Evolutionary conservation across 2,113 vertebrate species (phyloP), one percentile per base, ranked within the genome.

Genomic region (Seriola aureovittata): DNA sequence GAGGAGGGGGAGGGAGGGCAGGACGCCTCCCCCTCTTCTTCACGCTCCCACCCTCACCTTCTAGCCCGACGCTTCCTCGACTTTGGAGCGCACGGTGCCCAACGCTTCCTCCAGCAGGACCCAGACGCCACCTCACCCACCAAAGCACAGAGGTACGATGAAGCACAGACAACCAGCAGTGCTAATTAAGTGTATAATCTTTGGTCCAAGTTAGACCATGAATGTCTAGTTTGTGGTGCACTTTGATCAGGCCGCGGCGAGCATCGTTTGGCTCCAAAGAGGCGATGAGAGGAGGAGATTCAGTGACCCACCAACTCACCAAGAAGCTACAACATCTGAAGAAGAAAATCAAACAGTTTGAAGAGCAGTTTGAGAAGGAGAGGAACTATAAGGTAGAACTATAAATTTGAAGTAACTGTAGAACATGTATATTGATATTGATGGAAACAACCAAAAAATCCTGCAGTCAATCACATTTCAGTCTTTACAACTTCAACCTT

Each of bases 261-360:
- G 96, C 97, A 71, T 98, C 97, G 0, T 97, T 97, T 84, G 96
- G 95, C 92, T 97, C 96, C 85, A 99, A 97, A 95, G 98, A 99
- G 92, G 95, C 97, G n/a, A 94, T 95, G 94, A 96, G 94, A 93
- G 97, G 96, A 91, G 97, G 97, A 52, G 96, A 94, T 14, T 89
- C 95, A 7, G 96, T 97, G 82, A 97, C 96, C 10, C 97, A 98
- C 90, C 97, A 99, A 76, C 96, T 99, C 93, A 97, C 97, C 84
- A 99, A 97, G 93, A 99, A 98, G 93, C 95, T 99, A 71, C 98
- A 99, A 91, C 95, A 94, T 89, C 93, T 96, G 66, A 96, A 96
- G 90, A 99, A 98, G 94, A 99, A 99, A 94, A 98, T 99, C 75
- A 98, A 97, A 70, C 97, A 98, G 90, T 99, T 98, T 94, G 98